A percentile compares a stretch with the other conserved stretches of the same genome.
These are phyloP conservation scores for Lasius fuliginosus DNA, from an alignment of 2,888 invertebrate species.

Conservation along the genomic window DNA sequence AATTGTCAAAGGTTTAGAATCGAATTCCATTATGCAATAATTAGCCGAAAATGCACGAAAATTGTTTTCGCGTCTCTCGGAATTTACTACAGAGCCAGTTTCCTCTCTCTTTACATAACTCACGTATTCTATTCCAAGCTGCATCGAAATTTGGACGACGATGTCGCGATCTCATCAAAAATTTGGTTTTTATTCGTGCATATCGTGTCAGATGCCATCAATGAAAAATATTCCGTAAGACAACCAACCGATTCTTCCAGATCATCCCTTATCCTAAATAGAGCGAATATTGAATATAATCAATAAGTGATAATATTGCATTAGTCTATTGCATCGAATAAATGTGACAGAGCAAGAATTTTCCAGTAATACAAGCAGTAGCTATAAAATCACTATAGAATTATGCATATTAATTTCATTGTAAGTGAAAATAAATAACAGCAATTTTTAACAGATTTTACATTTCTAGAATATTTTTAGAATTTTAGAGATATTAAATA, in stretches of 20 bases:
- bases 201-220: constrained; percentile 37
- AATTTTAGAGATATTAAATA: neutral
- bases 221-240: neutral
- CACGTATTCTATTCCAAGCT: constrained; percentile 69
- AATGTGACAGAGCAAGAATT: neutral
- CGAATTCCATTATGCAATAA: too few species aligned
- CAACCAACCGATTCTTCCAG: neutral
- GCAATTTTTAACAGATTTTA: neutral
- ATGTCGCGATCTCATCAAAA: constrained; percentile 33
- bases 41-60: constrained; percentile 1
- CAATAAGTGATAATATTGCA: neutral
- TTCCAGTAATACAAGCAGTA: neutral
- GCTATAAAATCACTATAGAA: neutral
- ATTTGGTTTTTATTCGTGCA: constrained; percentile 16
- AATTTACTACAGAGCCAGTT: constrained; percentile 36
- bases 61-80: constrained; percentile 13
- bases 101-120: constrained; percentile 67
- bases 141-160: constrained; percentile 57
- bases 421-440: neutral
- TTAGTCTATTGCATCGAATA: neutral
- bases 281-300: neutral
- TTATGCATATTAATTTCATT: neutral
- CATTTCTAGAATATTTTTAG: neutral
- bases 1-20: too few species aligned
- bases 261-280: neutral